These are phyloP conservation scores for Hipposideros larvatus DNA, from an alignment of 2,797 vertebrate species.

Conservation along the genomic window DNA sequence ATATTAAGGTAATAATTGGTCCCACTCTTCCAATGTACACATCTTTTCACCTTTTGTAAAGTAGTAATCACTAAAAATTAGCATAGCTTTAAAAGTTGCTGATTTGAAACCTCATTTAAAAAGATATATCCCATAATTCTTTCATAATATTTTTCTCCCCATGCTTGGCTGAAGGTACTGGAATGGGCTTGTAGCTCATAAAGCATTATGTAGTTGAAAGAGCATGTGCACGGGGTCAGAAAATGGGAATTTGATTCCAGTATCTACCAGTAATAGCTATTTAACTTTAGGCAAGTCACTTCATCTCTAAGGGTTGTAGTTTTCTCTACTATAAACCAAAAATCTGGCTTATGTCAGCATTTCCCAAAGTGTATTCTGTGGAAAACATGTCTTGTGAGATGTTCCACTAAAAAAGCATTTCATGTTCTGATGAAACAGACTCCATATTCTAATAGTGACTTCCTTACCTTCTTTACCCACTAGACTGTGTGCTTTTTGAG, in stretches of 20 bases:
- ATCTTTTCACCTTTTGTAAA: constrained; percentile 39
- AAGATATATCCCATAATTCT: constrained; percentile 10
- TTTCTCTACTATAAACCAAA: constrained; percentile 48
- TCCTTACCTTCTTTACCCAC: not conserved
- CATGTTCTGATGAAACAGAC: not conserved
- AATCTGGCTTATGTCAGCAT: constrained; percentile 39
- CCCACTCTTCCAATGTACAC: not conserved
- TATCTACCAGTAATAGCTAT: not conserved
- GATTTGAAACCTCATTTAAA: constrained; percentile 60
- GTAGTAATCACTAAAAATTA: constrained; percentile 51
- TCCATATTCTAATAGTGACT: not conserved
- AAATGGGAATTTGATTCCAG: not conserved
- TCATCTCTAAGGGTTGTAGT: not conserved
- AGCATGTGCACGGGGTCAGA: constrained; percentile 16
- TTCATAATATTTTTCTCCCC: not conserved
- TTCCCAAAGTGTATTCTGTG: not conserved
- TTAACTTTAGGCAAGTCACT: constrained; percentile 35
- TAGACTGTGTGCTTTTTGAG: not conserved
- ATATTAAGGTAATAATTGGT: constrained; percentile 18
- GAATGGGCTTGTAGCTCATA: not conserved
- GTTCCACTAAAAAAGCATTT: constrained; percentile 7
- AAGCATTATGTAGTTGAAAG: constrained; percentile 22
- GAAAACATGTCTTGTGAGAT: constrained; percentile 20
- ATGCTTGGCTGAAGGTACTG: not conserved
- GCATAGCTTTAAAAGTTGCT: constrained; percentile 39